phyloP scores from a whole-genome alignment of 2,113 vertebrate genomes.

The Cranoglanis bouderius region DNA sequence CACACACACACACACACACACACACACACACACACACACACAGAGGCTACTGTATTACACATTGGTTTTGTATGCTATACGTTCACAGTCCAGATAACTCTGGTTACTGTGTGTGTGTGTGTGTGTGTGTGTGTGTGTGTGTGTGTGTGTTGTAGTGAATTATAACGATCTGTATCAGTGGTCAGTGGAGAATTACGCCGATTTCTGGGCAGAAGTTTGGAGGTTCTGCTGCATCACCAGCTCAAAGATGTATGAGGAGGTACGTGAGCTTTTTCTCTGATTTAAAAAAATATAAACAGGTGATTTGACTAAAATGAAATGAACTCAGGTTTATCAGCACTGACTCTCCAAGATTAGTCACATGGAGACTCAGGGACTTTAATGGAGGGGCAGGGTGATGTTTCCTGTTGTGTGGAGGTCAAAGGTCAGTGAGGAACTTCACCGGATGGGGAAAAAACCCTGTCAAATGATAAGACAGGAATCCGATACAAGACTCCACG shows the following conservation, averaged over 20 bases:
- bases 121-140: not conserved
- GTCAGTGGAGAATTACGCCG: constrained; percentile 85
- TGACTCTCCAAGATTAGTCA: not conserved
- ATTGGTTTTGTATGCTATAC: not conserved
- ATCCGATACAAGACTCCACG: not conserved
- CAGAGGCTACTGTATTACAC: not conserved
- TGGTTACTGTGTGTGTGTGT: constrained; percentile 10
- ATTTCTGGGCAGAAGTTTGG: constrained; percentile 95
- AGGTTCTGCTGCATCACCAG: constrained; percentile 83
- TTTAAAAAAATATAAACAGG: not conserved
- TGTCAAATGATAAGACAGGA: not conserved
- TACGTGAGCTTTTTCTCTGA: constrained; percentile 60
- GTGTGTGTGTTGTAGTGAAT: constrained; percentile 69
- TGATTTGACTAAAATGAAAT: not conserved
- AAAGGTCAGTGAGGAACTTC: not conserved
- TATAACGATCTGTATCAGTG: constrained; percentile 91
- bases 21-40: constrained; percentile 14
- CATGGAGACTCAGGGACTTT: not conserved
- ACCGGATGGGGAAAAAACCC: not conserved
- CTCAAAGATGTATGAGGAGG: constrained; percentile 87
- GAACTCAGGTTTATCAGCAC: not conserved
- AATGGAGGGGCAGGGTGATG: not conserved
- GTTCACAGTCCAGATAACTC: not conserved
- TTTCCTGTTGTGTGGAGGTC: not conserved
- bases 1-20: constrained; percentile 7